phyloP scores from a whole-genome alignment of 2,797 vertebrate species.

The Choloepus didactylus region DNA sequence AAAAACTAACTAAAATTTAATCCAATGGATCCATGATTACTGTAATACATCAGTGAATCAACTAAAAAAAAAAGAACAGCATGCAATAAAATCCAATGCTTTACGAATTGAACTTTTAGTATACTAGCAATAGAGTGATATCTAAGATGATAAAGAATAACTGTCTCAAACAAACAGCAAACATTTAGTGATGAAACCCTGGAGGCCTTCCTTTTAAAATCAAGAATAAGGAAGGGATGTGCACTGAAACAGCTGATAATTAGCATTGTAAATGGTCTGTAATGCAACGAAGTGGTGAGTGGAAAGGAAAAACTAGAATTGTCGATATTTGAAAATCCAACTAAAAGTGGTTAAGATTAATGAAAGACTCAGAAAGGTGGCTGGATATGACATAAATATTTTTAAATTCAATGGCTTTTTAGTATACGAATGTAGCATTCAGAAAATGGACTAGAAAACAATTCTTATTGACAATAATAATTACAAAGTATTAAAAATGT shows the following conservation, averaged over 20 bases:
- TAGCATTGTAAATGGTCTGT: background rate
- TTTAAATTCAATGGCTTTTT: slow-evolving; percentile 34
- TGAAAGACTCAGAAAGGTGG: slow-evolving; percentile 42
- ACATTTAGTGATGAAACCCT: background rate
- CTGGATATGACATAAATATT: slow-evolving; percentile 44
- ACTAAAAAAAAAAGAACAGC: slow-evolving; percentile 39
- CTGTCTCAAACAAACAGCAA: background rate
- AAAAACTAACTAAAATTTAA: background rate
- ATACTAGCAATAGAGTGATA: background rate
- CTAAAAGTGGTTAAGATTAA: slow-evolving; percentile 34
- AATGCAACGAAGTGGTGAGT: background rate
- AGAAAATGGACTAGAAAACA: background rate
- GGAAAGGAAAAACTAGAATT: slow-evolving; percentile 41
- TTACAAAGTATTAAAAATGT: background rate
- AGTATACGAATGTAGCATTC: background rate
- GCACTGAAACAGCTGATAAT: background rate
- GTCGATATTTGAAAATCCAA: slow-evolving; percentile 2
- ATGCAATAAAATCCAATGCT: background rate
- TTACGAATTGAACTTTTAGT: background rate
- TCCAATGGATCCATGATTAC: background rate
- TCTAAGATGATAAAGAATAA: background rate
- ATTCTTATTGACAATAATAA: background rate
- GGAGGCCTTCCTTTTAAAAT: slow-evolving; percentile 29
- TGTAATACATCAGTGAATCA: background rate
- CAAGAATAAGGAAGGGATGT: background rate